Base-by-base conservation (phyloP, 2,797 vertebrate species). In the Acanthis flammea region DNA sequence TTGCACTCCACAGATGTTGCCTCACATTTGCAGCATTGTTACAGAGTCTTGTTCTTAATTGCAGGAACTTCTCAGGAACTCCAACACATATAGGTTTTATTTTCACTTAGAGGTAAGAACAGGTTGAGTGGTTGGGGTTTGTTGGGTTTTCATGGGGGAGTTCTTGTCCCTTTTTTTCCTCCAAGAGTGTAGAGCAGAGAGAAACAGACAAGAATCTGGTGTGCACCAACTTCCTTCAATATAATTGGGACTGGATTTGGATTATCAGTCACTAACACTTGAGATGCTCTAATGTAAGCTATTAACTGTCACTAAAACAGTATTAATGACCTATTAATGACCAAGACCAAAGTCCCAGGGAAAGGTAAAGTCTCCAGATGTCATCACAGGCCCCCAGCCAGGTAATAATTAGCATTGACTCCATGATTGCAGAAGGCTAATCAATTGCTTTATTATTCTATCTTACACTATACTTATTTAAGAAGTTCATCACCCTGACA, bases 41-140 rank as follows among this genome's bases (percentile, higher is more conserved):
- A 92, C 45, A 41, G 45, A 63, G n/a, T 33, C 61, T 53, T 89
- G 7, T 82, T 94, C 93, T 78, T 94, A 28, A 53, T 94, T 95
- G 23, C 97, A 99, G 99, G 99, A 99, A 83, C 95, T 99, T 30
- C 94, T 96, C 21, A 93, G 88, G 77, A 47, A 50, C 12, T 77
- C 81, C 7, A 97, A 94, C 30, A 97, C 98, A 5, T 97, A 85
- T 8, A 96, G 95, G 51, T 99, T 99, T 82, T 98, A 97, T 92
- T 88, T 97, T 19, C 85, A 95, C 19, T 86, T 99, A 72, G 75
- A 97, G 97, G 99, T 99, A 97, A 97, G 97, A 86, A 90, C 67
- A 31, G 2, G 12, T 27, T 42, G 51, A 37, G 14, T 37, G 31
- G 9, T 27, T 23, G 30, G 10, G 16, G 6, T 9, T 57, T 67